Base-by-base conservation (phyloP, 2,888 invertebrate genomes). In the Tholera decimalis region DNA sequence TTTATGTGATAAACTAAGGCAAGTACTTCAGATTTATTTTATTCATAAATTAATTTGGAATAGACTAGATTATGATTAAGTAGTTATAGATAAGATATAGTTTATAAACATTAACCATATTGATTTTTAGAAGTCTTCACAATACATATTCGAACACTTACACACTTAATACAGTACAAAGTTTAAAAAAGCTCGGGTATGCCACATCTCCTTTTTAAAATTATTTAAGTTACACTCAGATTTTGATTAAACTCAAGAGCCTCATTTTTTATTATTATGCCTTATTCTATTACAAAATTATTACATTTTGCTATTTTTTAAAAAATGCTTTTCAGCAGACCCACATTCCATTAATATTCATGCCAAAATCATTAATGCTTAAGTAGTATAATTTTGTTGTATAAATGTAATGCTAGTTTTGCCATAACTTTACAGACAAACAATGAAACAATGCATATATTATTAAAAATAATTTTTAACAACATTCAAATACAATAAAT, bases 1-100 rank as follows among this genome's bases (percentile, higher is more conserved):
- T 67, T 33, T 30, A 22, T 18, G 26, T 47, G 22, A 46, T 26
- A 37, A 47, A 44, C 13, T 6, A 55, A 67, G 37, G 56, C 68
- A 55, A 64, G 55, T 67, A 67, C 67, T 33, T 33, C n/a, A 20
- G 13, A 46, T 46, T 33, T 26, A 20, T 30, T 24, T 67, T 55
- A 18, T 49, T 35, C 26, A 41, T 8, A 41, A 26, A 49, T 26
- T 28, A 1, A 18, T 39, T 28, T 47, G 33, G 3, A 33, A 9
- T 69, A 49, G 22, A 47, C 18, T 47, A 58, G 18, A 39, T 33
- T 56, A 39, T 26, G 22, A 39, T 47, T 35, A 35, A 15, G 26
- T 68, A 65, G 39, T 18, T 30, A 46, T 44, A 56, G 56, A 39
- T 8, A 15, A 46, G 20, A 55, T 33, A 18, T 54, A 37, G 24